Base-by-base conservation (phyloP, 2,113 vertebrate genomes). In the Manacus vitellinus region DNA sequence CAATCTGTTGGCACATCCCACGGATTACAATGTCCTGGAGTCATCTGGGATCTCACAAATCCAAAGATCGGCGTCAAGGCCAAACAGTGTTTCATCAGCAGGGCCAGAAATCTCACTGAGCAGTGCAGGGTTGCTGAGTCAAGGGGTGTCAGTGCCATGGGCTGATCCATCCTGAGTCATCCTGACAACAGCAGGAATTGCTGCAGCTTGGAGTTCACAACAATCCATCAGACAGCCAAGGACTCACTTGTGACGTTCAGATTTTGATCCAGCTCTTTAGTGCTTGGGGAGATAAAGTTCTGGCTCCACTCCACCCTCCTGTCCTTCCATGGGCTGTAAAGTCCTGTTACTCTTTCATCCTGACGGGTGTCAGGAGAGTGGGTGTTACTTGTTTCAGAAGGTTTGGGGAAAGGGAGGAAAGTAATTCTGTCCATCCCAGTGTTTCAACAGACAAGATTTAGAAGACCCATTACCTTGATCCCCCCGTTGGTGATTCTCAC, bases 101-200 rank as follows among this genome's bases (percentile, higher is more conserved):
- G 51, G 25, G 51, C 25, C 35, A 12, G 41, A 28, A 30, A 14
- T 56, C 44, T n/a, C 58, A 3, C 25, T 58, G 58, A 63, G 82
- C 51, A 67, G 67, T 14, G 47, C 51, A 51, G 51, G 35, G 75
- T 31, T 68, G 83, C 94, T 89, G 95, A 92, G 88, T 78, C 94
- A 81, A 28, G 23, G 52, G 85, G 73, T 84, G 13, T 94, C 76
- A 75, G n/a, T 30, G 85, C 51, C 16, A 8, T 8, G 75, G 9
- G 39, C 75, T 77, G 65, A 84, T 78, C 86, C 61, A 18, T 61
- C 27, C 2, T 46, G 67, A 91, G 24, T 89, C 80, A 56, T 30
- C 21, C 6, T 37, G 62, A 17, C 66, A 72, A 25, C 2, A 73
- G 71, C 25, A 87, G 67, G 82, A 88, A 74, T 80, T 77, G 61